Evolutionary conservation across 2,797 vertebrate genomes (phyloP), one percentile per base, ranked within the genome.

Genomic region (Acestrorhynchus altus): DNA sequence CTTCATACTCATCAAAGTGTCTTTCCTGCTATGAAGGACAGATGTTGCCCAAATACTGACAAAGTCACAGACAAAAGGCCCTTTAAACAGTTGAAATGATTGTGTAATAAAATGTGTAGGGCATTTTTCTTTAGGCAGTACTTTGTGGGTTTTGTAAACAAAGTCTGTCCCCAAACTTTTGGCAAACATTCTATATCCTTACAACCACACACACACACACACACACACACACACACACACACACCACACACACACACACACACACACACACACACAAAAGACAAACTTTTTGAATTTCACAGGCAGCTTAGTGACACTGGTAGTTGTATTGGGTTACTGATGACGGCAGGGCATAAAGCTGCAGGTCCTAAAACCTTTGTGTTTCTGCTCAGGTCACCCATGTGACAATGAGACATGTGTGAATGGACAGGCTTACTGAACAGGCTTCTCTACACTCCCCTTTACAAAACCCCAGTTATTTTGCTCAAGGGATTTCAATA

Each of bases 351-450:
- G 60, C 40, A 18, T 28, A 65, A 61, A 65, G 71, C 72, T 42
- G 51, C 60, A 28, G 52, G 64, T 15, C 42, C 8, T 59, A 40
- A 22, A 15, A 35, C 59, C 28, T 39, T 72, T 52, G 40, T 73
- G 73, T 75, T 40, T 67, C 46, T 47, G 28, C 52, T 35, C 1
- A 11, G 12, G 18, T 11, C 20, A 80, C 75, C 42, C 86, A 81
- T 80, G 85, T 84, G 86, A 83, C 81, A 68, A 35, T n/a, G 2
- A 63, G 54, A 81, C 81, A 79, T 83, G 76, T 79, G 74, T 77
- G 78, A 76, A 75, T 44, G 81, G 63, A 77, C 42, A 81, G 72
- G 5, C 8, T 13, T 16, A 31, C 18, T 64, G 42, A 51, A 44
- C 59, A 79, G 51, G 68, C 28, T 40, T n/a, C 35, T 1, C 15